These are phyloP conservation scores for Aplodontia rufa DNA, from an alignment of 2,113 vertebrate genomes.

Conservation along the genomic window DNA sequence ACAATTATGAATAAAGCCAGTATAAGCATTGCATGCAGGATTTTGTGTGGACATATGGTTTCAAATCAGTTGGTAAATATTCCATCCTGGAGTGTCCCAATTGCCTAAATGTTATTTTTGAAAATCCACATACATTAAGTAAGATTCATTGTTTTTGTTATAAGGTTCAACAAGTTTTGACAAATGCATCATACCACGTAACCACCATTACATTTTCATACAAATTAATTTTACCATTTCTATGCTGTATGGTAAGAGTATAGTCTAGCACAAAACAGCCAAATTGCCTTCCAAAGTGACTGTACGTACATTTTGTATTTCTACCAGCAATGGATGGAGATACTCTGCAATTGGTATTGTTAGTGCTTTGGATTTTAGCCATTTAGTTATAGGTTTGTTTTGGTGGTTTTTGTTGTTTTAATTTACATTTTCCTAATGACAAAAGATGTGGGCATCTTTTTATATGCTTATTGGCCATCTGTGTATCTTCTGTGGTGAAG, in stretches of 20 bases:
- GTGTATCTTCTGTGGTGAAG: neutral
- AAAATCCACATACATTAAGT: too few species aligned
- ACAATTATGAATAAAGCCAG: neutral
- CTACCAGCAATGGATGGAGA: neutral
- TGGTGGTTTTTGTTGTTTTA: constrained; percentile 34
- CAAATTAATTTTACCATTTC: neutral
- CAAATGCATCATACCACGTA: too few species aligned
- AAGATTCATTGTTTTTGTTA: too few species aligned
- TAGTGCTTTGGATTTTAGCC: neutral
- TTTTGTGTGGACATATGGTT: neutral
- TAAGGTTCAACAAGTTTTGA: too few species aligned
- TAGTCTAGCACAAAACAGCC: neutral
- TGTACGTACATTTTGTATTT: neutral
- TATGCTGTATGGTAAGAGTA: neutral
- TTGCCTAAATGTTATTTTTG: too few species aligned
- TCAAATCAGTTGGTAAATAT: neutral
- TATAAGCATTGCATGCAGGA: neutral
- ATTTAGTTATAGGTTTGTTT: neutral
- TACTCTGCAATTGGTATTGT: neutral
- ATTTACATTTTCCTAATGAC: neutral
- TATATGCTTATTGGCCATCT: constrained; percentile 37
- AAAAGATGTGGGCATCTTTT: neutral
- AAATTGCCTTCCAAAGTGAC: neutral
- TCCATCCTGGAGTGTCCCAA: too few species aligned
- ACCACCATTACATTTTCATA: too few species aligned